These are phyloP conservation scores for Microtus californicus DNA, from an alignment of 2,797 vertebrate species.

Conservation along the genomic window DNA sequence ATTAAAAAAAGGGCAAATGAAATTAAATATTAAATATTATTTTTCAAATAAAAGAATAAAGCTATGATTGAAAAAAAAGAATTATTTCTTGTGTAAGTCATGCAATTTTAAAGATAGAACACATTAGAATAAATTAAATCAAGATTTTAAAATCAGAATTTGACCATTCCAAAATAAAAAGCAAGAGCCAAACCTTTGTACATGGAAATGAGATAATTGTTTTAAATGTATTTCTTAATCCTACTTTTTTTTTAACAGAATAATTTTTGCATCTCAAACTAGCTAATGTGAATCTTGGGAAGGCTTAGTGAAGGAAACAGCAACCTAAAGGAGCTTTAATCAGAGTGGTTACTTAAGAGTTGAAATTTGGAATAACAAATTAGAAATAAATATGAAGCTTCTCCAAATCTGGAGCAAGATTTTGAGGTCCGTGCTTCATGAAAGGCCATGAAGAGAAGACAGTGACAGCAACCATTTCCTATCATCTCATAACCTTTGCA, in stretches of 20 bases:
- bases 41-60: too few species aligned
- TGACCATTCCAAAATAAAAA: slow-evolving; percentile 43
- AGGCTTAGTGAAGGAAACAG: slow-evolving; percentile 8
- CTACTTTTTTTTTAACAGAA: neutral
- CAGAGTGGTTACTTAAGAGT: slow-evolving; percentile 27
- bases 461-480: neutral
- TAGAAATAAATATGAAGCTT: neutral
- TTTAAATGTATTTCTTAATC: slow-evolving; percentile 59
- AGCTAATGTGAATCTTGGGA: slow-evolving; percentile 5
- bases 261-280: slow-evolving; percentile 33
- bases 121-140: slow-evolving; percentile 54
- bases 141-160: slow-evolving; percentile 47
- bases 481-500: neutral
- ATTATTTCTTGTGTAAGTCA: slow-evolving; percentile 8
- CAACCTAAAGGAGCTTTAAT: slow-evolving; percentile 33
- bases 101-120: slow-evolving; percentile 54
- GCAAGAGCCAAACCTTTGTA: slow-evolving; percentile 28
- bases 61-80: too few species aligned
- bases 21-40: too few species aligned
- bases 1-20: too few species aligned
- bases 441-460: neutral
- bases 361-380: slow-evolving; percentile 21
- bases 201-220: slow-evolving; percentile 27
- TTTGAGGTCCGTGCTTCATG: neutral
- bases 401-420: neutral